Base-by-base conservation (phyloP, 1,140 invertebrate species). In the Lerema accius region DNA sequence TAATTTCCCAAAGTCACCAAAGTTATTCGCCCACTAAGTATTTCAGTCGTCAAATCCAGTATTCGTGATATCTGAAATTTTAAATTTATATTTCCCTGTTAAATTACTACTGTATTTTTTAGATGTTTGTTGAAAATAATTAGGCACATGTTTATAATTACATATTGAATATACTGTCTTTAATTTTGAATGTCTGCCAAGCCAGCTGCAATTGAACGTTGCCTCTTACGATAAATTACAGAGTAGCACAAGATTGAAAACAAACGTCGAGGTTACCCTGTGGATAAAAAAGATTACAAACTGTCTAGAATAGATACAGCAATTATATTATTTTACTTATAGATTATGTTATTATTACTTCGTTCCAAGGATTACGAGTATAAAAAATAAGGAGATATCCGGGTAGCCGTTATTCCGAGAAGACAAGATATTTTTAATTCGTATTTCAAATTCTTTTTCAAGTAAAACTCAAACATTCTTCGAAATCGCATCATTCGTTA, bases 161-260 rank as follows among this genome's bases (percentile, higher is more conserved):
- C 35, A 7, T 32, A 37, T 37, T 37, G 35, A 10, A 32, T 1
- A 37, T n/a, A 11, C 10, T 37, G 35, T 37, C 35, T 37, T 7
- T 37, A 37, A 3, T 37, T 37, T 37, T 37, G 35, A 37, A 37
- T 37, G n/a, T 37, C 10, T 37, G 35, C 35, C 35, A 37, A 37
- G 35, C 35, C 35, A 37, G 35, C 35, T 37, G 35, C 35, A 37
- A 37, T 37, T 11, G 35, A 37, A 37, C 35, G 10, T n/a, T 37
- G 35, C 35, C 35, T 37, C 35, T 32, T 32, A 11, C 35, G n/a
- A 37, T 37, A 37, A 37, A 37, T 37, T 37, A 37, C 35, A 37
- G 10, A 11, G 10, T 37, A 37, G 11, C 35, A 37, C 11, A 37
- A 37, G 10, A 37, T 37, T 1, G 35, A 37, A 37, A n/a, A 37